Base-by-base conservation (phyloP, 1,140 invertebrate species). In the Andrena cerasifolii region DNA sequence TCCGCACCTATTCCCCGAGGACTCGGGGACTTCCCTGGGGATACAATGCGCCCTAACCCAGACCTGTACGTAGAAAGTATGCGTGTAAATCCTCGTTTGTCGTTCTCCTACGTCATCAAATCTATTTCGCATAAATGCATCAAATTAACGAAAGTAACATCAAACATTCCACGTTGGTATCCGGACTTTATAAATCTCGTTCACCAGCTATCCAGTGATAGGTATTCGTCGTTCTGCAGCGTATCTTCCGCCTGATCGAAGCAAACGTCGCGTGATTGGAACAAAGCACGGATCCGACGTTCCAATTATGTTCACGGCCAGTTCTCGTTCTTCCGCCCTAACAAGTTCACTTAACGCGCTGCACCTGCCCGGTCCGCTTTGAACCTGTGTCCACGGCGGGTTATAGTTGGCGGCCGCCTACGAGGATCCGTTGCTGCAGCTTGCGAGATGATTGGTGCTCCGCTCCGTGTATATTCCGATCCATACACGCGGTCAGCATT, bases 391-490 rank as follows among this genome's bases (percentile, higher is more conserved):
- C 67, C 71, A 67, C 28, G 24, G 58, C n/a, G 62, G 78, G 51
- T 73, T 79, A 82, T 76, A 33, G 71, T 79, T 76, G 78, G 65
- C 82, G 68, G 31, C 68, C 78, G 82, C 82, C 83, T 85, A 85
- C 83, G 59, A 84, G 73, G 59, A 45, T 83, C 43, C 63, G 45
- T 62, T 63, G 31, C 49, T 47, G 26, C 71, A 49, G 67, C 28
- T n/a, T 47, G 26, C 73, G 76, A 83, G 82, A 88, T 88, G 86
- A 88, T 88, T 82, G 73, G 82, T 68, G 54, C 73, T 21, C 36
- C 56, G 68, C 51, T 53, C 16, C 24, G n/a, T 10, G 36, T 40
- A 40, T 45, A 56, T 68, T 49, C 62, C 49, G 40, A 51, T 40
- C 61, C 40, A 26, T 76, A 76, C 47, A 71, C 73, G 70, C 45